These are phyloP conservation scores for Drosophila birchii DNA, from an alignment of 2,888 invertebrate genomes.

Conservation along the genomic window DNA sequence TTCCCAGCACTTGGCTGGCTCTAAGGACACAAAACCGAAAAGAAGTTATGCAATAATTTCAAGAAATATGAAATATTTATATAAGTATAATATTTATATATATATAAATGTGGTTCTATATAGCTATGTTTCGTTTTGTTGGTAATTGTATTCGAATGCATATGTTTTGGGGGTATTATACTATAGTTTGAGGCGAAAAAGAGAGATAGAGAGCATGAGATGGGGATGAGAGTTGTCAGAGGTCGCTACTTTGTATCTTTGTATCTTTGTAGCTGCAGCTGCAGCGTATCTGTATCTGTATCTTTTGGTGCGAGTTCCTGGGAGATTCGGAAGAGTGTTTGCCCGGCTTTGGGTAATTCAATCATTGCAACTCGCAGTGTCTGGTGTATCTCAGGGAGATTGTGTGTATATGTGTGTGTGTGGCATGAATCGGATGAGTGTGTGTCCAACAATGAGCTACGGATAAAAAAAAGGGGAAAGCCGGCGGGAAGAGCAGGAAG, in stretches of 20 bases:
- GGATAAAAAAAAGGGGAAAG: slow-evolving; percentile 5
- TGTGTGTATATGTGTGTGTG: slow-evolving; percentile 6
- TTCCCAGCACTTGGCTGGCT: slow-evolving; percentile 36
- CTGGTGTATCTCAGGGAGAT: neutral
- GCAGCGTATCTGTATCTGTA: slow-evolving; percentile 9
- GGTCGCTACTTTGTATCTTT: slow-evolving; percentile 18
- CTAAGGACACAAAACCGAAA: slow-evolving; percentile 43
- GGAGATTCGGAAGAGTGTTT: slow-evolving; percentile 53
- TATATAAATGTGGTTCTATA: slow-evolving; percentile 16
- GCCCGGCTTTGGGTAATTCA: slow-evolving; percentile 64
- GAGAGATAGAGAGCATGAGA: slow-evolving; percentile 30
- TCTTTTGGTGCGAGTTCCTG: slow-evolving; percentile 10
- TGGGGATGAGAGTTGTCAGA: slow-evolving; percentile 33
- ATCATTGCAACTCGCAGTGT: slow-evolving; percentile 56
- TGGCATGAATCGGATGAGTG: slow-evolving; percentile 38
- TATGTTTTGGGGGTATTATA: slow-evolving; percentile 21
- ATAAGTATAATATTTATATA: slow-evolving; percentile 30
- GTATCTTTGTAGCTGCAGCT: slow-evolving; percentile 2
- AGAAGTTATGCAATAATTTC: slow-evolving; percentile 37
- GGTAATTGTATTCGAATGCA: slow-evolving; percentile 32
- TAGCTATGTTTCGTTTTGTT: slow-evolving; percentile 29
- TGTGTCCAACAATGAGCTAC: slow-evolving; percentile 39
- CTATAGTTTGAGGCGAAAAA: slow-evolving; percentile 5
- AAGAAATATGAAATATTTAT: slow-evolving; percentile 47
- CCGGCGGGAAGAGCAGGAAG: slow-evolving; percentile 1